Conservation (phyloP, 2,113 vertebrate species). For the Cardinalis cardinalis region DNA sequence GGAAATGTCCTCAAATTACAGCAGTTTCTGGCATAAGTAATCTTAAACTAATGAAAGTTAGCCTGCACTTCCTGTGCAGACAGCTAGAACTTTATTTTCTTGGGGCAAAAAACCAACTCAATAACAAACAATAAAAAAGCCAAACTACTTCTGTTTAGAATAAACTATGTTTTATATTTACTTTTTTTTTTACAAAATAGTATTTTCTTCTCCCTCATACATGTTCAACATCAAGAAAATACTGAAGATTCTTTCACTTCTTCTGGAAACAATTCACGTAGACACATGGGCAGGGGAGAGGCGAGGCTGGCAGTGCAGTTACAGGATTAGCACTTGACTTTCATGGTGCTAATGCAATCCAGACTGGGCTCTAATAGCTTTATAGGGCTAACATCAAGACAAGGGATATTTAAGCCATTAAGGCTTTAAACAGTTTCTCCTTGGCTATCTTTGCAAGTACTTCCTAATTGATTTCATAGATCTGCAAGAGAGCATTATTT, state of each 20-base stretch:
- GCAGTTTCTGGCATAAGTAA: neutral
- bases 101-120: neutral
- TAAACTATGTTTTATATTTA: neutral
- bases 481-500: neutral
- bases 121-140: neutral
- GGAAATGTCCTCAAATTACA: neutral
- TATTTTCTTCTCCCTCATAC: neutral
- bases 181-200: neutral
- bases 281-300: neutral
- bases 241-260: neutral
- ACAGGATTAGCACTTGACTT: conserved; percentile 3
- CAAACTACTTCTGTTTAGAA: neutral
- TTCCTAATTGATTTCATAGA: conserved; percentile 43
- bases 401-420: conserved; percentile 23
- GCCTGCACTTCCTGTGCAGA: neutral
- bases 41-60: neutral
- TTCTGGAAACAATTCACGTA: neutral
- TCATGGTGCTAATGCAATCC: conserved; percentile 2
- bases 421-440: conserved; percentile 28
- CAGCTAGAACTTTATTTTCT: neutral
- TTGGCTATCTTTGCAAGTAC: conserved; percentile 11
- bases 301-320: neutral
- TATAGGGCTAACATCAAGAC: conserved; percentile 21
- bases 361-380: conserved; percentile 36
- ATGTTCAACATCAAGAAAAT: neutral